Evolutionary conservation across 2,113 vertebrate species (phyloP).

Genomic region (Catharus fuscescens): DNA sequence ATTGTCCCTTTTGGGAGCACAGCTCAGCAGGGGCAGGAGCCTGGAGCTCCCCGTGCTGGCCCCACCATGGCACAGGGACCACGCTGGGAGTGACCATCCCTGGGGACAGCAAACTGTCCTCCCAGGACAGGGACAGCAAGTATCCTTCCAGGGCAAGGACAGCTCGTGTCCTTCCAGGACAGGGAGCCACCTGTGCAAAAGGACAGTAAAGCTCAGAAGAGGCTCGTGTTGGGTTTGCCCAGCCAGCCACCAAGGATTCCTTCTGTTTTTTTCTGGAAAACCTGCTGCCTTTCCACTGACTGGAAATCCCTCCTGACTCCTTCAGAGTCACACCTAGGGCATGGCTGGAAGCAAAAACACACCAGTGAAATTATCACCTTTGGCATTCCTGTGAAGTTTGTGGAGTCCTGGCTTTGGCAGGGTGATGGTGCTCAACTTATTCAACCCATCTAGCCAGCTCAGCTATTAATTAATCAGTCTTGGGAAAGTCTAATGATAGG

Average conservation of each 20-base stretch:
- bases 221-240: background rate
- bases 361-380: background rate
- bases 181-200: fast-evolving
- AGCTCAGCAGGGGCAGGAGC: fast-evolving
- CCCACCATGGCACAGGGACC: background rate
- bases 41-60: fast-evolving
- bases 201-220: background rate
- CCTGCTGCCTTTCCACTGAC: background rate
- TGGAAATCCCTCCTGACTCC: background rate
- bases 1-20: fast-evolving
- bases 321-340: background rate
- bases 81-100: background rate
- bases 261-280: background rate
- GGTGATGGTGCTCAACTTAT: background rate
- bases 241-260: background rate
- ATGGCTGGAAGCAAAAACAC: background rate
- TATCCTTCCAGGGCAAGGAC: no score
- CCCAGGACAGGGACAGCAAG: no score
- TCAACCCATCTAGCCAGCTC: background rate
- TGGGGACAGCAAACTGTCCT: no score
- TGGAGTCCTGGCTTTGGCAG: background rate
- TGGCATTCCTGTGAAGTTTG: background rate
- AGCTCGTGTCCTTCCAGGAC: background rate
- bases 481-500: background rate
- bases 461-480: background rate